A percentile compares a stretch with the other conserved stretches of the same genome.
Evolutionary conservation across 1,140 invertebrate genomes (phyloP).

Genomic region (Phymorhynchus buccinoides): DNA sequence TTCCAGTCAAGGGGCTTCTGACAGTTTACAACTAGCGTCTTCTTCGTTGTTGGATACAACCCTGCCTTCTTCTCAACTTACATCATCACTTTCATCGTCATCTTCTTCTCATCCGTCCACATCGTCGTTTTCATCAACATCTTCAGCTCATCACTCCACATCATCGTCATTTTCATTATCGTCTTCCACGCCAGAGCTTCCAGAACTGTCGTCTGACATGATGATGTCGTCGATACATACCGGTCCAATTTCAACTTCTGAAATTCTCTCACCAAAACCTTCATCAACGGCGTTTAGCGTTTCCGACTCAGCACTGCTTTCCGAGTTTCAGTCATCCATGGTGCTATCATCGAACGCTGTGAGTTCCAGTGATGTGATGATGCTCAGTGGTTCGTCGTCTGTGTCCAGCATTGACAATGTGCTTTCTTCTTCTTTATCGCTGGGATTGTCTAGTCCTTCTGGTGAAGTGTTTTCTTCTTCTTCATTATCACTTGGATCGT

Average conservation of each 20-base stretch:
- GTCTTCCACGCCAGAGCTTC: not conserved
- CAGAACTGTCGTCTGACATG: not conserved
- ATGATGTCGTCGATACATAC: not conserved
- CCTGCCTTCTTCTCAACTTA: too few relatives aligned
- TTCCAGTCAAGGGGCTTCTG: too few relatives aligned
- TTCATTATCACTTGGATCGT: not conserved
- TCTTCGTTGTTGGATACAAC: too few relatives aligned
- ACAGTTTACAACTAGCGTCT: not conserved
- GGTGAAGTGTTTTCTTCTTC: too few relatives aligned
- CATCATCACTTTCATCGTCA: too few relatives aligned
- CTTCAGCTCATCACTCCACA: not conserved
- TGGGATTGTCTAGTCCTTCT: not conserved
- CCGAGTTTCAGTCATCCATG: not conserved
- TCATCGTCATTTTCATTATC: too few relatives aligned
- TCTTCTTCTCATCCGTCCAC: not conserved
- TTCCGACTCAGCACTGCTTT: not conserved
- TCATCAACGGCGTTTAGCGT: not conserved
- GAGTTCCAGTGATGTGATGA: not conserved
- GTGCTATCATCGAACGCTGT: not conserved
- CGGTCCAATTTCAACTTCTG: not conserved
- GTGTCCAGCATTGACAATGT: not conserved
- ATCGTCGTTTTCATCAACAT: not conserved
- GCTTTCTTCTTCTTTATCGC: not conserved
- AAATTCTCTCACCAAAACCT: not conserved
- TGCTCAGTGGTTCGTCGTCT: not conserved